These are phyloP conservation scores for Apolygus lucorum DNA, from an alignment of 1,140 invertebrate genomes.

Conservation along the genomic window DNA sequence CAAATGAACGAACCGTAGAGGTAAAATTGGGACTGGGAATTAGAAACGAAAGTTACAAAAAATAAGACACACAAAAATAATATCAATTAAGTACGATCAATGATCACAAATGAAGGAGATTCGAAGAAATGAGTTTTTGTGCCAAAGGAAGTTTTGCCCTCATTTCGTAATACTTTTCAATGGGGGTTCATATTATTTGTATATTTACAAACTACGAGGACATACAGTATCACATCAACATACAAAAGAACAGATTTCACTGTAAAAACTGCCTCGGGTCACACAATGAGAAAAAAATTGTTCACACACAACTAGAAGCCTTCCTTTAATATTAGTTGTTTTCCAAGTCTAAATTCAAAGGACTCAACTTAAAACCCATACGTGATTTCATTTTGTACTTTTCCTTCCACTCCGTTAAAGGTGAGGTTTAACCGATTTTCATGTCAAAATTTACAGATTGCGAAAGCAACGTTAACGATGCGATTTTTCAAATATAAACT, in stretches of 20 bases:
- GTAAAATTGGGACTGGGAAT: not conserved
- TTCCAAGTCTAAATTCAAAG: not conserved
- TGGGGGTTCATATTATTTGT: slow-evolving; percentile 5
- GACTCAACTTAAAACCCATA: not conserved
- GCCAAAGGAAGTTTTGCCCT: slow-evolving; percentile 16
- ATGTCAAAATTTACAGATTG: not conserved
- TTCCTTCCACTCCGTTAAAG: slow-evolving; percentile 3
- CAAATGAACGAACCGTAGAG: not conserved
- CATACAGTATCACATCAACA: slow-evolving; percentile 11
- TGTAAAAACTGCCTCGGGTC: not conserved
- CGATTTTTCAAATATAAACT: not conserved
- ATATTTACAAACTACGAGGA: slow-evolving; percentile 13
- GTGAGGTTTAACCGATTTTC: too few relatives aligned
- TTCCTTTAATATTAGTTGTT: not conserved
- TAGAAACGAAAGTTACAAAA: not conserved
- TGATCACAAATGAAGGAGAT: slow-evolving; percentile 11
- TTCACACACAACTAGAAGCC: not conserved
- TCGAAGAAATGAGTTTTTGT: slow-evolving; percentile 14
- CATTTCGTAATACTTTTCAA: slow-evolving; percentile 10
- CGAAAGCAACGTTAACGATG: not conserved
- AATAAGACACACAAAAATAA: not conserved
- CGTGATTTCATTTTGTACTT: not conserved
- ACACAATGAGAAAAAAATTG: not conserved
- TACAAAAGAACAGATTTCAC: slow-evolving; percentile 11
- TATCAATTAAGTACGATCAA: slow-evolving; percentile 13